These are phyloP conservation scores for Anoncus sp. DNA, from an alignment of 2,888 invertebrate species.

Conservation along the genomic window DNA sequence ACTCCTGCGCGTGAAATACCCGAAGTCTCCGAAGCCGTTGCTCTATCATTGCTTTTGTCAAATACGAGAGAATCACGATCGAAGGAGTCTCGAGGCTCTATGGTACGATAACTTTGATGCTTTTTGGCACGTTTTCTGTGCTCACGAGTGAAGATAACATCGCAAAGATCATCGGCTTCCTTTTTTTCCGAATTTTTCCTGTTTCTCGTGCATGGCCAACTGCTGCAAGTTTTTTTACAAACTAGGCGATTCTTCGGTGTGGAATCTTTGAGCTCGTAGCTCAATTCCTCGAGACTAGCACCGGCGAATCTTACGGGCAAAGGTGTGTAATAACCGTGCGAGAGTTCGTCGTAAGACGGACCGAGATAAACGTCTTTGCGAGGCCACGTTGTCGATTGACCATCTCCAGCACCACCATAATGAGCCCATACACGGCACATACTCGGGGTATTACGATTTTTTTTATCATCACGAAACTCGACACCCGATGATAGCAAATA, in stretches of 20 bases:
- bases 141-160: conserved; percentile 71
- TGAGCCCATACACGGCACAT: conserved; percentile 72
- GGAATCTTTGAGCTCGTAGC: conserved; percentile 64
- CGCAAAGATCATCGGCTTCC: conserved; percentile 67
- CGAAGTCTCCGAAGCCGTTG: conserved; percentile 31
- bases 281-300: conserved; percentile 70
- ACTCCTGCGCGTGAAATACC: conserved; percentile 3
- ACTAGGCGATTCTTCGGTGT: conserved; percentile 54
- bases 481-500: conserved; percentile 82
- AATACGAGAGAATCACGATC: conserved; percentile 8
- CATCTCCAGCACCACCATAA: conserved; percentile 73
- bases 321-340: conserved; percentile 72
- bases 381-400: conserved; percentile 82
- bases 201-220: conserved; percentile 69
- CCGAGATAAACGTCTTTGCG: conserved; percentile 86
- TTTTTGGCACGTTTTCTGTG: conserved; percentile 9
- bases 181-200: neutral
- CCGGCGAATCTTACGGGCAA: conserved; percentile 73
- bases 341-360: conserved; percentile 70
- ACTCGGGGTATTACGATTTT: conserved; percentile 60
- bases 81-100: conserved; percentile 14
- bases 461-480: conserved; percentile 73
- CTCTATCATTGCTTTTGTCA: neutral
- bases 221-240: conserved; percentile 62
- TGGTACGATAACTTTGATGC: no score